Evolutionary conservation across 2,113 vertebrate species (phyloP), one percentile per base, ranked within the genome.

Genomic region (Romanogobio albipinnatus): DNA sequence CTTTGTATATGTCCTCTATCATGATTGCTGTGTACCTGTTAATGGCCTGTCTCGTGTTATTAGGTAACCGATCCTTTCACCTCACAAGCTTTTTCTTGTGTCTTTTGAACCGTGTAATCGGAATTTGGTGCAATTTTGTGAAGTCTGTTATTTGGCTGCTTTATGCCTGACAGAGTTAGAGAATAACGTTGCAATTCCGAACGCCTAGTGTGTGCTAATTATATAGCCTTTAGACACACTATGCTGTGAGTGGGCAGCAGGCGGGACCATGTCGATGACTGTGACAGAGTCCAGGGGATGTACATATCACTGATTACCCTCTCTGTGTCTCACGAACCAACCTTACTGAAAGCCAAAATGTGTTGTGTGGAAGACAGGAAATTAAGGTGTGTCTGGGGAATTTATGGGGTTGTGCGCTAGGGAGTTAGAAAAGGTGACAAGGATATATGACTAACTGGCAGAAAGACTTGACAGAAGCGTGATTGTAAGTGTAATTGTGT

Each of bases 111-210:
- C 47, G n/a, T 88, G 77, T 73, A 81, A 71, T 85, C 43, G 0
- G 36, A 79, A 68, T 79, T 85, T 47, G 56, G 76, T 79, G 62
- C 64, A 33, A 10, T 70, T 33, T 68, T 66, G 58, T 79, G 26
- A 79, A 83, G 81, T 73, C 39, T 81, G 84, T 62, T 86, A 86
- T 88, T 86, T 84, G 62, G 53, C 51, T 73, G 82, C 80, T 83
- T 71, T 43, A 62, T 70, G 64, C 68, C 39, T 88, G 87, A 85
- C 87, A 88, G 84, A 75, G 66, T 62, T 84, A 45, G 71, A 76
- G 53, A 58, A 74, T 26, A 39, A 53, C 47, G 24, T 56, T 84
- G 84, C 77, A 85, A 84, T 86, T 84, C 29, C 49, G 33, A 70
- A 59, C 62, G 68, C 80, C 84, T 81, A 71, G 78, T 47, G 71